Evolutionary conservation across 2,888 invertebrate species (phyloP).

Genomic region (Drosophila anomelani): DNA sequence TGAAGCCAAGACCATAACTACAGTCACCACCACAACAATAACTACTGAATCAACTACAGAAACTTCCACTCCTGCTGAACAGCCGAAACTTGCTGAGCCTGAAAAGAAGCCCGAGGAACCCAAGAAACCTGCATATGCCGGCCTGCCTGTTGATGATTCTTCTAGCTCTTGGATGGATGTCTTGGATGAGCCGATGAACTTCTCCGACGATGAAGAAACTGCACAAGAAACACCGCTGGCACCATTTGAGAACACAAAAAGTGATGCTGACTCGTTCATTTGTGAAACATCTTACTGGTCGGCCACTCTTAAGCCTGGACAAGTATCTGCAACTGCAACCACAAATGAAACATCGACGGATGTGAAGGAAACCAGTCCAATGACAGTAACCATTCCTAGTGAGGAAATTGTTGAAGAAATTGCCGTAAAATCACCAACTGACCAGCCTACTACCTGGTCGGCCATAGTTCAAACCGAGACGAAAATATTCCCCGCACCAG

Average conservation of each 20-base stretch:
- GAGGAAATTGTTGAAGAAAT: conserved; percentile 56
- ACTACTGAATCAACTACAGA: conserved; percentile 23
- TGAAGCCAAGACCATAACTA: conserved; percentile 29
- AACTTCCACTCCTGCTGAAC: neutral
- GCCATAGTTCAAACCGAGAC: conserved; percentile 81
- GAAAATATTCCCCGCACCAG: conserved; percentile 64
- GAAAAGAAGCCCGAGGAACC: conserved; percentile 2
- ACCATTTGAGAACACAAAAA: conserved; percentile 17
- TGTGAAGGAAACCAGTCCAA: conserved; percentile 22
- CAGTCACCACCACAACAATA: conserved; percentile 33
- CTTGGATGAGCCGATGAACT: conserved; percentile 1
- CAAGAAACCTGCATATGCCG: neutral
- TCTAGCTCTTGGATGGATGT: conserved; percentile 1
- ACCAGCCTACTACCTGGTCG: conserved; percentile 81
- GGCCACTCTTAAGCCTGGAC: conserved; percentile 71
- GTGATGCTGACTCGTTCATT: conserved; percentile 59
- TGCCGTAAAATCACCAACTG: conserved; percentile 73
- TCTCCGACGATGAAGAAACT: neutral
- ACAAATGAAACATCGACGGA: conserved; percentile 21
- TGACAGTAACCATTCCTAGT: conserved; percentile 50
- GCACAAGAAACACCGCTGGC: conserved; percentile 25
- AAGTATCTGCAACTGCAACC: conserved; percentile 34
- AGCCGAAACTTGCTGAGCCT: too few relatives aligned
- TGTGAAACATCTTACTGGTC: conserved; percentile 80
- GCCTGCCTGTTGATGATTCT: neutral